These are phyloP conservation scores for Accipiter fasciatus DNA, from an alignment of 2,797 vertebrate genomes.

Conservation along the genomic window DNA sequence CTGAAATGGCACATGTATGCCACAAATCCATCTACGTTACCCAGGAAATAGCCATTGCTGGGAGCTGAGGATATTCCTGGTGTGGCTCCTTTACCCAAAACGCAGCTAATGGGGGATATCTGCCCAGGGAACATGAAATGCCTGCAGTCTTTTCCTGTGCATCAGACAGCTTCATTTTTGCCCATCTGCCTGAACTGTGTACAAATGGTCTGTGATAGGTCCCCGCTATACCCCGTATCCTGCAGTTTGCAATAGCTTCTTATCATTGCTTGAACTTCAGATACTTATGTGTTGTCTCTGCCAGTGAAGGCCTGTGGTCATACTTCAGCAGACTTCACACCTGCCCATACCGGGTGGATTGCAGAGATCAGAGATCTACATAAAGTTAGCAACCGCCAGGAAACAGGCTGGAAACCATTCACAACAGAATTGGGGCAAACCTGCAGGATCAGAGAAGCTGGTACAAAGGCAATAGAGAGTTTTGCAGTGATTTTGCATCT, in stretches of 20 bases:
- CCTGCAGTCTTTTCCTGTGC: not conserved
- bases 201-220: not conserved
- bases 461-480: not conserved
- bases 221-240: not conserved
- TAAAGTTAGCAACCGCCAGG: not conserved
- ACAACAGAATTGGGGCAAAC: not conserved
- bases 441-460: not conserved
- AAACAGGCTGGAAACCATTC: not conserved
- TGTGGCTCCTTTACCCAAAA: not conserved
- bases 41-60: not conserved
- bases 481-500: not conserved
- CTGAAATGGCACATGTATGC: not conserved
- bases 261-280: not conserved
- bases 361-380: not conserved
- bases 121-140: not conserved
- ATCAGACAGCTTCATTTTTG: not conserved
- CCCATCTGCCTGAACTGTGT: not conserved
- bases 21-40: not conserved
- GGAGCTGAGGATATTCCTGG: not conserved
- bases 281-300: not conserved
- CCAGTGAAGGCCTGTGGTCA: not conserved
- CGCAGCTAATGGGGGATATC: not conserved
- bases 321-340: not conserved
- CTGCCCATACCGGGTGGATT: not conserved
- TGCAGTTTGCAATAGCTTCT: not conserved